Conservation (phyloP, 92 coral and sea anemone species). For the Hydrozoanthus gracilis region DNA sequence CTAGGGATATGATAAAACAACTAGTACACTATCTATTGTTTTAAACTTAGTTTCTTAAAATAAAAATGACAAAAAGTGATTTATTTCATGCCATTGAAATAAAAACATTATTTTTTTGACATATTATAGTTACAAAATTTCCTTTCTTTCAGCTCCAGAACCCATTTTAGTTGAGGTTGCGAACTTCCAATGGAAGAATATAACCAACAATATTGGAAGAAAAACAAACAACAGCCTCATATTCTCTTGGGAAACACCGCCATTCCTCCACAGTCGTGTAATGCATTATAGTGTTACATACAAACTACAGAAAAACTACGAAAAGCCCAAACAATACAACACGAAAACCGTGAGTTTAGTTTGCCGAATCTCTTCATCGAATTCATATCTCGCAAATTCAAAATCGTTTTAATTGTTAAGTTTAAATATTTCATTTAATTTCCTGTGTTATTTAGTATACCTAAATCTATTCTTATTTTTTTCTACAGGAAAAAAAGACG, state of each 20-base stretch:
- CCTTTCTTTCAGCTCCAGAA: neutral
- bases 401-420: neutral
- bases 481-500: neutral
- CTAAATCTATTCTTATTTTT: neutral
- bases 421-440: too few species aligned
- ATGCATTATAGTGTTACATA: neutral
- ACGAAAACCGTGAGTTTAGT: slow-evolving; percentile 17
- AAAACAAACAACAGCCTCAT: neutral
- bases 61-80: too few species aligned
- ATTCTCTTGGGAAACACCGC: slow-evolving; percentile 12
- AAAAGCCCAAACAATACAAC: neutral
- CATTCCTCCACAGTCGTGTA: slow-evolving; percentile 11
- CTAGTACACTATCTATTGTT: too few species aligned
- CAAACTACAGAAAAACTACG: slow-evolving; percentile 14
- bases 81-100: too few species aligned
- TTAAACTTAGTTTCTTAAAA: too few species aligned
- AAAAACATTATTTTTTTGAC: too few species aligned
- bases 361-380: neutral
- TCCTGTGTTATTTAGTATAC: neutral
- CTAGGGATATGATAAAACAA: too few species aligned
- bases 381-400: neutral
- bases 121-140: too few species aligned
- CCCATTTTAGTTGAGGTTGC: neutral
- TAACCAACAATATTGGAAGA: neutral
- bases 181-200: neutral